Percentiles rank a stretch among this genome's conserved stretches.
phyloP scores from a whole-genome alignment of 2,797 vertebrate genomes.

The Nyctalus aviator region DNA sequence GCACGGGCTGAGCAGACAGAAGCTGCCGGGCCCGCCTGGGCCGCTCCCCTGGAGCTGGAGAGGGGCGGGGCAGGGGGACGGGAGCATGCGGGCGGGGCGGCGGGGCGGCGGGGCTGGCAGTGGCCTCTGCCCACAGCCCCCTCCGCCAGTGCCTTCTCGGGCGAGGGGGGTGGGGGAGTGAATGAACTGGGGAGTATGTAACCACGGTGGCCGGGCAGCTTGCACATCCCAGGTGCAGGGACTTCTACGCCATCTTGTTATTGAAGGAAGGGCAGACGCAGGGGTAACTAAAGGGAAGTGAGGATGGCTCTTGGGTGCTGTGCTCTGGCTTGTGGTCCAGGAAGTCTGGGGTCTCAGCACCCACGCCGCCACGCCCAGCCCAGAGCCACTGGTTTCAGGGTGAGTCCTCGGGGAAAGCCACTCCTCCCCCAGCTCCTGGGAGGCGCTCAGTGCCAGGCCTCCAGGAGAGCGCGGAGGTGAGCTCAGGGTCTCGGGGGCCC shows the following conservation, averaged over 20 bases:
- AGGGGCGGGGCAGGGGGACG: accelerated
- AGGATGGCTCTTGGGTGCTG: neutral
- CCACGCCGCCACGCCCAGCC: neutral
- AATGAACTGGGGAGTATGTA: neutral
- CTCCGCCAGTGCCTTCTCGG: neutral
- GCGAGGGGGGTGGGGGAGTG: too few relatives aligned
- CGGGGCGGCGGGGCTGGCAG: neutral
- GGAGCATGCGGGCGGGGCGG: neutral
- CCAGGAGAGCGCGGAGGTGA: neutral
- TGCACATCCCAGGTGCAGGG: neutral
- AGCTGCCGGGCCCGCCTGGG: neutral
- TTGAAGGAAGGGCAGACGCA: neutral
- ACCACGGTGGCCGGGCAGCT: neutral
- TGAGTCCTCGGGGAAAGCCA: neutral
- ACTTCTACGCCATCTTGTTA: neutral
- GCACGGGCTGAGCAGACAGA: neutral
- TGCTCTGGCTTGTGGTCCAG: neutral
- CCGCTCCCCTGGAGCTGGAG: neutral
- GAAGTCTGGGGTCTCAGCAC: neutral
- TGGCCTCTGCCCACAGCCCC: neutral
- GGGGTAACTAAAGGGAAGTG: neutral
- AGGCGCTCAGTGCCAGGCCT: neutral
- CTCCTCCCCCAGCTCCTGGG: neutral
- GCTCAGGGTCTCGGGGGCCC: neutral
- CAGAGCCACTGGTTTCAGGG: neutral